phyloP scores from a whole-genome alignment of 2,888 invertebrate genomes.

The Vanessa cardui region DNA sequence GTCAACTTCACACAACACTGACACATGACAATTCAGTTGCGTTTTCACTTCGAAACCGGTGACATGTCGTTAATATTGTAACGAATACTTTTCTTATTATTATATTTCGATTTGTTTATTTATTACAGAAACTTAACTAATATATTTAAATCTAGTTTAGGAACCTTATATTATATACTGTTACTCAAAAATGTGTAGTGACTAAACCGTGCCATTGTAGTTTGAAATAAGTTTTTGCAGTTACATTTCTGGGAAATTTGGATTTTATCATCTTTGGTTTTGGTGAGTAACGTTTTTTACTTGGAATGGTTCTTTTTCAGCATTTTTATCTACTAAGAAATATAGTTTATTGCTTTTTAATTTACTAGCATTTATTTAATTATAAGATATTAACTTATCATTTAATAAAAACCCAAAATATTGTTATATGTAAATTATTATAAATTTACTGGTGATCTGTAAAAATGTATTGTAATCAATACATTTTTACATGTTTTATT shows the following conservation, averaged over 20 bases:
- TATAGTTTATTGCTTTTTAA: background rate
- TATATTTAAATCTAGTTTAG: conserved; percentile 7
- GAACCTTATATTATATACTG: conserved; percentile 14
- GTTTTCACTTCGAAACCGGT: conserved; percentile 29
- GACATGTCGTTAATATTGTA: conserved; percentile 26
- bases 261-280: conserved; percentile 67
- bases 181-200: conserved; percentile 53
- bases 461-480: no score
- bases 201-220: conserved; percentile 56
- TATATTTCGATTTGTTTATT: conserved; percentile 29
- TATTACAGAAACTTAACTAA: conserved; percentile 19
- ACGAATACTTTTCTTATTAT: conserved; percentile 30
- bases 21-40: conserved; percentile 33
- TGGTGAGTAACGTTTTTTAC: conserved; percentile 66
- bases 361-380: no score
- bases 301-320: conserved; percentile 22
- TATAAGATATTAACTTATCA: no score
- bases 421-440: no score
- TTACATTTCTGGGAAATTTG: conserved; percentile 73
- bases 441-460: no score
- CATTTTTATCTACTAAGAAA: background rate
- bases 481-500: no score
- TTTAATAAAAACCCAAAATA: no score
- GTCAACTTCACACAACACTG: conserved; percentile 18
- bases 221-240: conserved; percentile 54